A percentile compares a stretch with the other conserved stretches of the same genome.
Evolutionary conservation across 1,140 invertebrate genomes (phyloP).

Genomic region (Drosophila paulistorum): DNA sequence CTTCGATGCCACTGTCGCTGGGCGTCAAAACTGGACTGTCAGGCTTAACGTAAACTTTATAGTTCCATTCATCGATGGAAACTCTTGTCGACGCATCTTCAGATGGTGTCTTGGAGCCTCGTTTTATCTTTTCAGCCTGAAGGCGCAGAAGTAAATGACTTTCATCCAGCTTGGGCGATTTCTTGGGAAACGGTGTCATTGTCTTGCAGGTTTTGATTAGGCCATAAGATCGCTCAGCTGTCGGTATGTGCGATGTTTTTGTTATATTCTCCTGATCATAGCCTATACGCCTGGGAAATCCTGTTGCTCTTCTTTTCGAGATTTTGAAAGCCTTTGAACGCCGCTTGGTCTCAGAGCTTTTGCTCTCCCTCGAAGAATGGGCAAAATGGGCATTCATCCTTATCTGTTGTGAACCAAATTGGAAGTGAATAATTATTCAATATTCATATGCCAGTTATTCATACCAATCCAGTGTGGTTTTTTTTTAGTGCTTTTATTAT

Average conservation of each 20-base stretch:
- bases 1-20: no score
- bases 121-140: not conserved
- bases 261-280: constrained; percentile 1
- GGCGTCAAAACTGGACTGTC: no score
- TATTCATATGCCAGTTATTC: no score
- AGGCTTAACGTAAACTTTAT: no score
- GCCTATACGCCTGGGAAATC: not conserved
- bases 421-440: no score
- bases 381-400: no score
- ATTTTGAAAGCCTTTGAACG: not conserved
- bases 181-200: constrained; percentile 6
- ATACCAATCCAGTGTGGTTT: no score
- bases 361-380: not conserved
- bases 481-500: no score
- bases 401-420: not conserved
- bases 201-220: not conserved
- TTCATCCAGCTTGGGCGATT: not conserved
- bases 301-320: not conserved
- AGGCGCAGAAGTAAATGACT: not conserved
- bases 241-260: not conserved
- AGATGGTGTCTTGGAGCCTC: no score
- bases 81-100: not conserved
- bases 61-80: no score
- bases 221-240: not conserved
- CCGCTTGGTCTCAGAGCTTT: not conserved